phyloP scores from a whole-genome alignment of 2,888 invertebrate species.

The Idaea straminata region DNA sequence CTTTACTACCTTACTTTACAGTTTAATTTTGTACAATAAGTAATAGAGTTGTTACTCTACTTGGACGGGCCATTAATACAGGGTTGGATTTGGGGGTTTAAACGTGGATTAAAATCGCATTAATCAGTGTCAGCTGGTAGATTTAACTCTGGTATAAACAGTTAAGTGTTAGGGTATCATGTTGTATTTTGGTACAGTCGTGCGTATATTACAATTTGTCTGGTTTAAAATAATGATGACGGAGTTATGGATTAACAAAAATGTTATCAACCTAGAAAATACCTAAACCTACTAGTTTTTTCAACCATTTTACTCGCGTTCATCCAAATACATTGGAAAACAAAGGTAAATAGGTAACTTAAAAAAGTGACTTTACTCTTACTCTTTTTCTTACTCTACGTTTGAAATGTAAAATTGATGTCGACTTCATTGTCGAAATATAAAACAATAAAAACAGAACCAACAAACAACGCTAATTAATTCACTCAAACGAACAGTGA shows the following conservation, averaged over 20 bases:
- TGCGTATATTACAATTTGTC: constrained; percentile 18
- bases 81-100: constrained; percentile 82
- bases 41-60: constrained; percentile 64
- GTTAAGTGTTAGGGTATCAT: constrained; percentile 78
- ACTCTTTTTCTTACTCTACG: too few relatives aligned
- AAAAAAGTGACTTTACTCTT: too few relatives aligned
- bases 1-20: constrained; percentile 38
- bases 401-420: too few relatives aligned
- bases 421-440: neutral
- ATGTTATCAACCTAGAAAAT: neutral
- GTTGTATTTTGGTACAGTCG: constrained; percentile 60
- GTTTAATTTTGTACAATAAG: constrained; percentile 47
- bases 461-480: constrained; percentile 44
- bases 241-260: neutral
- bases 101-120: constrained; percentile 84
- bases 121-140: constrained; percentile 83
- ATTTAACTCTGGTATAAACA: constrained; percentile 78
- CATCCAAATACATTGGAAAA: too few relatives aligned
- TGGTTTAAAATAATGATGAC: constrained; percentile 17
- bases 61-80: constrained; percentile 76
- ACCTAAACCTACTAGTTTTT: neutral
- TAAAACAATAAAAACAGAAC: constrained; percentile 16
- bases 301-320: neutral
- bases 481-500: constrained; percentile 47
- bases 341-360: too few relatives aligned